Percentiles rank a stretch among this genome's conserved stretches.
phyloP scores from a whole-genome alignment of 2,797 vertebrate species.

The Peromyscus aztecus region DNA sequence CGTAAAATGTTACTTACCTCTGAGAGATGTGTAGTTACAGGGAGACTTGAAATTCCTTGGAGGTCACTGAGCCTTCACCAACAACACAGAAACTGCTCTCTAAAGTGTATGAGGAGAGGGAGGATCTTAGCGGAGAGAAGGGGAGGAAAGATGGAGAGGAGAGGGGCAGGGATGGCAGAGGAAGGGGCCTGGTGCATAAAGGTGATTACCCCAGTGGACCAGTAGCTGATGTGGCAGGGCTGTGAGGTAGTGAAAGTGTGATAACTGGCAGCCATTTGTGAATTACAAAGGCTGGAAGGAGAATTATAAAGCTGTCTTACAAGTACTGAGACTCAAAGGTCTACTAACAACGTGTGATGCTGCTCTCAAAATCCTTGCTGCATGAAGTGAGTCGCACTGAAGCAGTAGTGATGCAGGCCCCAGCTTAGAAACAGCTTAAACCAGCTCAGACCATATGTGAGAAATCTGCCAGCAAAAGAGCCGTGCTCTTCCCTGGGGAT shows the following conservation, averaged over 20 bases:
- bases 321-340: slow-evolving; percentile 6
- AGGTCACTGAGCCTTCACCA: background rate
- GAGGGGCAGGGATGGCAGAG: background rate
- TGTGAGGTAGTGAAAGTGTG: background rate
- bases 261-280: background rate
- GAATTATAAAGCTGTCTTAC: background rate
- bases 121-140: background rate
- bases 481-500: background rate
- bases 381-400: background rate
- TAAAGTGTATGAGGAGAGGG: background rate
- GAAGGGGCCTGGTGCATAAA: no score
- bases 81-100: background rate
- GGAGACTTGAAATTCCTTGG: background rate
- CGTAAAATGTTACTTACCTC: background rate
- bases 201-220: background rate
- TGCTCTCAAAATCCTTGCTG: slow-evolving; percentile 11
- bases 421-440: background rate
- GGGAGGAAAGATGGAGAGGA: background rate
- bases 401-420: background rate
- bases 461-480: background rate
- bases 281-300: background rate
- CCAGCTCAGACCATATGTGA: background rate
- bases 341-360: background rate
- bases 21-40: background rate
- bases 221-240: background rate